These are phyloP conservation scores for Cairina moschata DNA, from an alignment of 2,113 vertebrate species.

Conservation along the genomic window DNA sequence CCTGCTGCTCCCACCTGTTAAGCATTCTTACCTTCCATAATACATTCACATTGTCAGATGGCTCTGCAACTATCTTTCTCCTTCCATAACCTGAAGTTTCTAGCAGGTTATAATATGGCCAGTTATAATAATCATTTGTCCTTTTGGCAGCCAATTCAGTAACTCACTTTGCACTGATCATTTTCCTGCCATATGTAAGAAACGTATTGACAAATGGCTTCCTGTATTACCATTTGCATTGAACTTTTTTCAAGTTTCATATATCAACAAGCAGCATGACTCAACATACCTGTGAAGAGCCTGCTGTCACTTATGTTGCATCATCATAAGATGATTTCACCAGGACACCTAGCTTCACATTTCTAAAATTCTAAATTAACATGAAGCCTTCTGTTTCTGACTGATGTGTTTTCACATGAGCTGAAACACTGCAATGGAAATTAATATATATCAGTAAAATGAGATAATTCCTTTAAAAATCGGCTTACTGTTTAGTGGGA, in stretches of 20 bases:
- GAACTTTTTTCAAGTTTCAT: not conserved
- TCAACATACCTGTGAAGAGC: not conserved
- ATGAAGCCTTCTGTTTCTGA: not conserved
- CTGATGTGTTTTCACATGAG: not conserved
- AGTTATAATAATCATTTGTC: not conserved
- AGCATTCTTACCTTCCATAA: rapidly evolving
- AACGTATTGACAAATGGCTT: rapidly evolving
- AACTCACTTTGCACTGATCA: rapidly evolving
- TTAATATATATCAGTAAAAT: not conserved
- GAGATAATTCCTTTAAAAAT: not conserved
- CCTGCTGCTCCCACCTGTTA: not conserved
- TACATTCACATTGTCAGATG: rapidly evolving
- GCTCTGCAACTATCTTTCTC: not conserved
- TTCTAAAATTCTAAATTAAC: not conserved
- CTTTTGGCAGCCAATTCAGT: not conserved
- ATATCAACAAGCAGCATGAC: not conserved
- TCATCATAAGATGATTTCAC: rapidly evolving
- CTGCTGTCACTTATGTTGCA: not conserved
- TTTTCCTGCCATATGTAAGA: not conserved
- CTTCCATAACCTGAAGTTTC: not conserved
- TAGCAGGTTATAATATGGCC: not conserved
- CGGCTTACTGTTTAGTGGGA: not conserved
- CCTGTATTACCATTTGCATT: not conserved
- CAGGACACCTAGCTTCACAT: rapidly evolving
- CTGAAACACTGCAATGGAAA: not conserved